Percentiles rank a stretch among this genome's conserved stretches.
phyloP scores from a whole-genome alignment of 2,888 invertebrate species.

The Oligia strigilis region DNA sequence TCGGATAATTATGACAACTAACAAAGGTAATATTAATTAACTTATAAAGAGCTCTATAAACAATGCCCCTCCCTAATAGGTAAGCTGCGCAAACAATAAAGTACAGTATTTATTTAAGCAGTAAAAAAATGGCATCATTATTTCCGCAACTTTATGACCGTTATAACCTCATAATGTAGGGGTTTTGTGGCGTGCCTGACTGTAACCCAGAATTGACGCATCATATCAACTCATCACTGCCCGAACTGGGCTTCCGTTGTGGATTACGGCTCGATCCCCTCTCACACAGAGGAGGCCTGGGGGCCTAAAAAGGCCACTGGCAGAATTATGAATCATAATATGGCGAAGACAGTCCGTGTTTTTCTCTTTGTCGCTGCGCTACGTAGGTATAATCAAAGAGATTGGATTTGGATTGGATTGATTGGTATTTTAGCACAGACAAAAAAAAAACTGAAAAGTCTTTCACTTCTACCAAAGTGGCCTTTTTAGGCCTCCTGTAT shows the following conservation, averaged over 20 bases:
- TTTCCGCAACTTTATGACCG: slow-evolving; percentile 13
- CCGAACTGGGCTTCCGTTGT: neutral
- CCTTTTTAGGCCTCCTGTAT: neutral
- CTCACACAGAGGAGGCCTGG: neutral
- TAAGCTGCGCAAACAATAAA: slow-evolving; percentile 14
- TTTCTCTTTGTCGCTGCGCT: no score
- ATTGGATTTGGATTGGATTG: no score
- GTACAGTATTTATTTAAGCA: neutral
- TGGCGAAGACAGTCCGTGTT: no score
- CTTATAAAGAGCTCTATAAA: slow-evolving; percentile 7
- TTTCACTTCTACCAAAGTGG: no score
- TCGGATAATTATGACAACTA: neutral
- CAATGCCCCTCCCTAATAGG: neutral
- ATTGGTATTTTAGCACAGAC: no score
- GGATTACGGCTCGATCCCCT: neutral
- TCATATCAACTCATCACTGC: neutral
- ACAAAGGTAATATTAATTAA: slow-evolving; percentile 2
- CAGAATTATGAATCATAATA: no score
- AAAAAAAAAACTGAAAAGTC: no score
- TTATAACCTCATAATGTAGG: slow-evolving; percentile 12
- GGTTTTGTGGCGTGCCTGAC: neutral
- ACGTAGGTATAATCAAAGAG: no score
- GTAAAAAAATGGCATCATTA: neutral
- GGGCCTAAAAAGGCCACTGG: no score
- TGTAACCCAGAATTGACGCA: neutral